Percentiles rank a stretch among this genome's conserved stretches.
Evolutionary conservation across 2,113 vertebrate species (phyloP).

Genomic region (Brienomyrus longianalis): DNA sequence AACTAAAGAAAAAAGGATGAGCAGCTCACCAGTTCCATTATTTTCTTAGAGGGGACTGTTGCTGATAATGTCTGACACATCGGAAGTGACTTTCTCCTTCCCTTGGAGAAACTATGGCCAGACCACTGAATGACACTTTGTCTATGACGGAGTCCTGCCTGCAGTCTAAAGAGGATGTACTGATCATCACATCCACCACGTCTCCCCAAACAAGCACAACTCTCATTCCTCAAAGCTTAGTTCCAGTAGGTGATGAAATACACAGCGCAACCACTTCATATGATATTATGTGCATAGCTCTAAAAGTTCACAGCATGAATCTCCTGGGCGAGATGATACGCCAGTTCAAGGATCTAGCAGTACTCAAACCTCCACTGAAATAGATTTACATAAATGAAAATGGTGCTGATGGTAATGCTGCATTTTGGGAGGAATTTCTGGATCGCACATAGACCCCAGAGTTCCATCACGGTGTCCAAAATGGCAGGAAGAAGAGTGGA

Average conservation of each 20-base stretch:
- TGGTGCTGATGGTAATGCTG: slow-evolving; percentile 21
- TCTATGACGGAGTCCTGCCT: slow-evolving; percentile 25
- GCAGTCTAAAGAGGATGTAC: slow-evolving; percentile 28
- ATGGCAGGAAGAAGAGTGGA: slow-evolving; percentile 33
- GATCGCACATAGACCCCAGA: slow-evolving; percentile 25
- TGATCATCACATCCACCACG: slow-evolving; percentile 48
- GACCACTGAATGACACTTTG: slow-evolving; percentile 32
- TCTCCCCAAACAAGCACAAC: slow-evolving; percentile 19
- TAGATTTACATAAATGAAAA: slow-evolving; percentile 31
- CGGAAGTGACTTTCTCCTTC: slow-evolving; percentile 32
- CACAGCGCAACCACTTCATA: slow-evolving; percentile 26
- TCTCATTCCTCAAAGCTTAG: slow-evolving; percentile 13
- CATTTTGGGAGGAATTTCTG: slow-evolving; percentile 30
- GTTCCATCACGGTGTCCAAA: slow-evolving; percentile 20
- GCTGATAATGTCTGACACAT: slow-evolving; percentile 38
- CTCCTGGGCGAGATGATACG: slow-evolving; percentile 31
- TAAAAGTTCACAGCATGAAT: slow-evolving; percentile 34
- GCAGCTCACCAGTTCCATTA: slow-evolving; percentile 7
- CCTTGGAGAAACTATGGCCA: slow-evolving; percentile 34
- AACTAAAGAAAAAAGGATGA: slow-evolving; percentile 10
- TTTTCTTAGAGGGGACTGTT: slow-evolving; percentile 8
- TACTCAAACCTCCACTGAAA: slow-evolving; percentile 13
- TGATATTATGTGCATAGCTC: slow-evolving; percentile 29
- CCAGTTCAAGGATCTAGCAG: slow-evolving; percentile 31
- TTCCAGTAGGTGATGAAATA: slow-evolving; percentile 27